Evolutionary conservation across 2,888 invertebrate genomes (phyloP).

Genomic region (Orgyia antiqua): DNA sequence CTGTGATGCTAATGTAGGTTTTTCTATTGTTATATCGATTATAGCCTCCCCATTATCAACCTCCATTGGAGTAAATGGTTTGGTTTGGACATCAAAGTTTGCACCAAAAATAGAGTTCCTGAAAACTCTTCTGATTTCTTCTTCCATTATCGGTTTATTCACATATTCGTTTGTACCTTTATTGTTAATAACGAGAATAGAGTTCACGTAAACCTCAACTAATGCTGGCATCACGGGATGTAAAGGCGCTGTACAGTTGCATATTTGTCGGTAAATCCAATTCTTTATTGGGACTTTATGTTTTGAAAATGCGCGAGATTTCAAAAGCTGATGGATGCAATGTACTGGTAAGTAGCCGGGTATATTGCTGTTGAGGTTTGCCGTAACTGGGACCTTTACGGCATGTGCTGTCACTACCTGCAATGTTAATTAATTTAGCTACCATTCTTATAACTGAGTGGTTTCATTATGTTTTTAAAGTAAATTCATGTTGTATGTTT

Average conservation of each 20-base stretch:
- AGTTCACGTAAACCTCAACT: conserved; percentile 96
- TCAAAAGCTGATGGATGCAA: conserved; percentile 96
- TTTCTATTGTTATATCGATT: conserved; percentile 76
- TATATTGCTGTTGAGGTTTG: conserved; percentile 90
- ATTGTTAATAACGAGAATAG: conserved; percentile 85
- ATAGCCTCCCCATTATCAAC: conserved; percentile 73
- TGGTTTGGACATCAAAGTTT: conserved; percentile 81
- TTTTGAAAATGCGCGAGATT: conserved; percentile 96
- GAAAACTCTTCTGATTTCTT: conserved; percentile 91
- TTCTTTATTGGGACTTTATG: conserved; percentile 97
- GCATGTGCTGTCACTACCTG: conserved; percentile 96
- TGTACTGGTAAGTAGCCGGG: conserved; percentile 96
- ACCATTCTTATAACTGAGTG: too few species aligned
- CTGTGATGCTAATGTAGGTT: conserved; percentile 89
- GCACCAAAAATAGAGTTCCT: conserved; percentile 86
- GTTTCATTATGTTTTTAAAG: too few species aligned
- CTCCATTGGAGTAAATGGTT: conserved; percentile 71
- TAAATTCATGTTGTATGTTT: not conserved
- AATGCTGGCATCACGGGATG: conserved; percentile 95
- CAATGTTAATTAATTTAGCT: not conserved
- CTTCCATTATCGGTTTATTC: conserved; percentile 94
- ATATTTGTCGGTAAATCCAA: conserved; percentile 97
- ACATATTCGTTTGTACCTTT: conserved; percentile 86
- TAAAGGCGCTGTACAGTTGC: conserved; percentile 91
- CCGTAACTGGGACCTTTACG: conserved; percentile 96